These are phyloP conservation scores for Diploptera punctata DNA, from an alignment of 2,888 invertebrate genomes.

Conservation along the genomic window DNA sequence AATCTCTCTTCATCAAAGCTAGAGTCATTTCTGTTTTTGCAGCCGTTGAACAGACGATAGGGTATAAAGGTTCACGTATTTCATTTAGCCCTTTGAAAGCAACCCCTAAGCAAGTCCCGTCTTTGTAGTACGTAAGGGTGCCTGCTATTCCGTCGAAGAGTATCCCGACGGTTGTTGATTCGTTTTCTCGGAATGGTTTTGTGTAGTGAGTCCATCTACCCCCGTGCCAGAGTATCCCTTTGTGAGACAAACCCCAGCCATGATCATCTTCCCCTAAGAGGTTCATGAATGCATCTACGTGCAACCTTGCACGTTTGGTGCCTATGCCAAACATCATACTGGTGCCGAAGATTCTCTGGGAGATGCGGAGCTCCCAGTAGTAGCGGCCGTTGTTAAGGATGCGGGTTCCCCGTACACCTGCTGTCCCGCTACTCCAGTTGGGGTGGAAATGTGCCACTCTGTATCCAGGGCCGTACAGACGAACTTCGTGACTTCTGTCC, in stretches of 20 bases:
- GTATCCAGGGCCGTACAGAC: conserved; percentile 61
- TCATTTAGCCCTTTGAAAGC: conserved; percentile 71
- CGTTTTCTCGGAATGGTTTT: conserved; percentile 72
- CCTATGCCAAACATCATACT: conserved; percentile 80
- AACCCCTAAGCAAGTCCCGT: conserved; percentile 71
- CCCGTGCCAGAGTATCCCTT: conserved; percentile 72
- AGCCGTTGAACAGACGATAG: conserved; percentile 74
- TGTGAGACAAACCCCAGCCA: conserved; percentile 77
- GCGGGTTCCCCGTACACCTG: conserved; percentile 70
- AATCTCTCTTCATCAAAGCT: conserved; percentile 64
- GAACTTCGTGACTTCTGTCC: conserved; percentile 62
- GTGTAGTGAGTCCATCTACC: conserved; percentile 69
- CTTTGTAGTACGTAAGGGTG: conserved; percentile 73
- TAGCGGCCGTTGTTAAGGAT: conserved; percentile 66
- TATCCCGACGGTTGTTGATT: conserved; percentile 70
- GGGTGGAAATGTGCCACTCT: conserved; percentile 75
- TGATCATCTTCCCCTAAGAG: conserved; percentile 73
- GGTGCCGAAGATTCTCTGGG: conserved; percentile 73
- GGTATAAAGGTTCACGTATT: conserved; percentile 68
- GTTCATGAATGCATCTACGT: conserved; percentile 72
- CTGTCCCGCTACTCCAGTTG: conserved; percentile 77
- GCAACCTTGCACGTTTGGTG: conserved; percentile 63
- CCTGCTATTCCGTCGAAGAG: conserved; percentile 73
- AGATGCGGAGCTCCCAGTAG: conserved; percentile 71
- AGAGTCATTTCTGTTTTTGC: conserved; percentile 77